These are phyloP conservation scores for Pitta sordida DNA, from an alignment of 2,113 vertebrate genomes.

Conservation along the genomic window DNA sequence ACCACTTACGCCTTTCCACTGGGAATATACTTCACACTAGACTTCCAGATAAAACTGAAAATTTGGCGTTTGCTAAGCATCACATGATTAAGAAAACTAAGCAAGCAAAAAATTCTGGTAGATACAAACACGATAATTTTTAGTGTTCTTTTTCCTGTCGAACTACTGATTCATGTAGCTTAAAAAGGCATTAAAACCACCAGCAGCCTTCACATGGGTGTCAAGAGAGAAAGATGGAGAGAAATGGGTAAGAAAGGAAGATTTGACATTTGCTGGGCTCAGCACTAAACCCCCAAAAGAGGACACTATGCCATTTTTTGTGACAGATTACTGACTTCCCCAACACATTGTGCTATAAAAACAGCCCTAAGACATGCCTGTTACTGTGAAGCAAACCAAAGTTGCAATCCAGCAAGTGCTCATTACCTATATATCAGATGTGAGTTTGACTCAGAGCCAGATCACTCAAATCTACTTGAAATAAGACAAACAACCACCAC, in stretches of 20 bases:
- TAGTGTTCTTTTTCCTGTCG: neutral
- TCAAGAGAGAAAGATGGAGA: neutral
- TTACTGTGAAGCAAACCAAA: neutral
- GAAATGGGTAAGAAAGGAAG: neutral
- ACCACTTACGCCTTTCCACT: neutral
- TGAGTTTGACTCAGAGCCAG: neutral
- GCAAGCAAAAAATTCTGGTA: neutral
- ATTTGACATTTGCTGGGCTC: neutral
- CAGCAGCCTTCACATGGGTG: neutral
- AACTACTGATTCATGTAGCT: neutral
- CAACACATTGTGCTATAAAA: neutral
- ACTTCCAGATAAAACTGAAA: neutral
- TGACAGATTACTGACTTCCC: neutral
- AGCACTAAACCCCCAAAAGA: neutral
- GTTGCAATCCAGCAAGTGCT: neutral
- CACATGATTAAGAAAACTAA: neutral
- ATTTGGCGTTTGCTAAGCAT: neutral
- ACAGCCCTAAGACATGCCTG: neutral
- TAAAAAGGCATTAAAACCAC: neutral
- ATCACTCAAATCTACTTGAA: neutral
- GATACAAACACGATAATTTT: neutral
- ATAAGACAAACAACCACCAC: neutral
- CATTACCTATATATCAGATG: neutral
- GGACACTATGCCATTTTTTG: neutral
- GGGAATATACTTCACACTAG: neutral